Evolutionary conservation across 2,797 vertebrate genomes (phyloP), one percentile per base, ranked within the genome.

Genomic region (Darevskia nairensis): DNA sequence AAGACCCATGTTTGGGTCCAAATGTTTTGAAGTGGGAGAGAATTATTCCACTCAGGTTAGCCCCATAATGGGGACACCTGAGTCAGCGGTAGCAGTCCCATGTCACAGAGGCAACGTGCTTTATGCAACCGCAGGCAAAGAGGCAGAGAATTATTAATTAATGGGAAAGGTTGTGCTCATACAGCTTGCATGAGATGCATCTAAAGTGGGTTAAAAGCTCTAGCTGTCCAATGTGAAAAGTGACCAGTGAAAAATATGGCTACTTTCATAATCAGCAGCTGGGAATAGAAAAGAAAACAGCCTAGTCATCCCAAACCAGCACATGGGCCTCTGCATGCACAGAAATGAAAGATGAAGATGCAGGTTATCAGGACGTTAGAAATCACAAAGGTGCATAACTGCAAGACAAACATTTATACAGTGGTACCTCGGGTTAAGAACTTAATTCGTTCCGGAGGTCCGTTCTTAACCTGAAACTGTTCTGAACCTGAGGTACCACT

Each of bases 351-450:
- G 50, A 5, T 29, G 23, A 75, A 76, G 21, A 50, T 55, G 74
- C 29, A 55, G 80, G 32, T 75, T 11, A 64, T 32, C 21, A 5
- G 39, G 27, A 46, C 0, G 6, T 39, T 75, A 87, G 11, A 75
- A 44, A 86, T 13, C 74, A 44, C 86, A 92, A 88, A 64, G 82
- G 75, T 86, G 85, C 15, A 87, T 46, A 90, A 94, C 46, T 8
- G 39, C 66, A 88, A 29, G 7, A 0, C 3, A 87, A 87, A 92
- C 50, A 6, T 55, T 84, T 23, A 66, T 21, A 82, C 15, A 68
- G 35, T 35, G 35, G 35, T 35, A 35, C 35, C 35, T 35, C 35
- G 35, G 35, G 35, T 35, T 35, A 35, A 35, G 35, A 35, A 35
- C 35, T 35, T 35, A 35, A 35, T 35, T 35, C 35, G 3, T 35